These are phyloP conservation scores for Nemotelus nigrinus DNA, from an alignment of 2,888 invertebrate genomes.

Conservation along the genomic window DNA sequence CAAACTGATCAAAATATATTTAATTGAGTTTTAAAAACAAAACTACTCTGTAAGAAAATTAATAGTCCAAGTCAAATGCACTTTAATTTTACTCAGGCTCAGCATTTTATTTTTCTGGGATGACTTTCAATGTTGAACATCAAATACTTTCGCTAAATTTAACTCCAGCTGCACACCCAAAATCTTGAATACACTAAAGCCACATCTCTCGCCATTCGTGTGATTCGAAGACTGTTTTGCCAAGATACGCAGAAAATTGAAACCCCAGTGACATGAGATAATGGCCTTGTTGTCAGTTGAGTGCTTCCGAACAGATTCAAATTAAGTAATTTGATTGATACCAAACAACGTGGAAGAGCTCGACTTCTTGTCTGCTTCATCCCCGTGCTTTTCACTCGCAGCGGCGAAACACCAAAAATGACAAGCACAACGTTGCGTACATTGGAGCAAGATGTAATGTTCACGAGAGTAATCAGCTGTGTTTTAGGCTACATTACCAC, in stretches of 20 bases:
- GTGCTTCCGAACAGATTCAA: constrained; percentile 41
- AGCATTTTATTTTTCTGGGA: no score
- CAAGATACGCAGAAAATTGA: constrained; percentile 9
- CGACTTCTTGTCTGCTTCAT: not conserved
- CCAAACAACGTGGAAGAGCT: constrained; percentile 29
- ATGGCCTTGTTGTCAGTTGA: constrained; percentile 37
- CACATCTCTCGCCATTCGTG: no score
- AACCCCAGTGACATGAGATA: constrained; percentile 38
- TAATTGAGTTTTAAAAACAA: no score
- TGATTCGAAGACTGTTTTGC: not conserved
- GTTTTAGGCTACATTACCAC: constrained; percentile 39
- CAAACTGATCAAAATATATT: no score
- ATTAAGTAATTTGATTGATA: constrained; percentile 43
- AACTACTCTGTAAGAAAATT: no score
- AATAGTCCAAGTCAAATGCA: no score
- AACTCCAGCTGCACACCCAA: no score
- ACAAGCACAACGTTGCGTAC: not conserved
- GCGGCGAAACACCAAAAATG: no score
- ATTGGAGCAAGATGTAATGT: not conserved
- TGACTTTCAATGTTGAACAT: no score
- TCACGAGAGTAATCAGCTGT: constrained; percentile 22
- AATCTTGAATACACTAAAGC: no score
- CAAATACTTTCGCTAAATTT: no score
- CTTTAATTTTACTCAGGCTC: no score
- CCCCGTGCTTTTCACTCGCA: not conserved